Evolutionary conservation across 2,888 invertebrate species (phyloP), one percentile per base, ranked within the genome.

Genomic region (Dorcus hopei): DNA sequence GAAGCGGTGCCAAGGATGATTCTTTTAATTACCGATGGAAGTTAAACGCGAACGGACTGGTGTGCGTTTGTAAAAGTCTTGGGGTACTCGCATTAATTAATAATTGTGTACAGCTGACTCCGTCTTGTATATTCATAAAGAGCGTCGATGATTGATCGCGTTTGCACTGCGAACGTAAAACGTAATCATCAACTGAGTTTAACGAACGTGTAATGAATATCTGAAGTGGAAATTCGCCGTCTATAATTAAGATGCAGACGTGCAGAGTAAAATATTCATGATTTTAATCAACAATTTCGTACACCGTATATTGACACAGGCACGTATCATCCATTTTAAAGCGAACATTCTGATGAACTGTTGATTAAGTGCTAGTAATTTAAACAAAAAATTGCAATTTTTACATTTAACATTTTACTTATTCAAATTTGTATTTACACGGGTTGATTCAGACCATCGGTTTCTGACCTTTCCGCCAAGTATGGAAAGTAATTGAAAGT

Each of bases 151-250:
- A 68, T 68, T 67, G 68, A 68, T 68, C 57, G 62, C 65, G 56
- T 63, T 65, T 64, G 65, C 67, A 65, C 67, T 63, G 63, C 61
- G 65, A 65, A 65, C 65, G 64, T 64, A 61, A 63, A 66, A 65
- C 62, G 67, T 67, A 66, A 67, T 67, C 66, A 68, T 68, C 66
- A 64, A 57, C 65, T 58, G 63, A 61, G 66, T 68, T 68, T 68
- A 66, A 66, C 68, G 66, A 68, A 68, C 68, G 66, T 66, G 68
- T 68, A 66, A 68, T 68, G 68, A 68, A 68, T 68, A 68, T 65
- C 63, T 65, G 61, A 64, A 64, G 58, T 64, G 64, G 64, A 65
- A 67, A 67, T 63, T 65, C 65, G 62, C 63, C 65, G 58, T 58
- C 57, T 56, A 57, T 64, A 64, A 61, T 64, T 65, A 64, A 64